These are phyloP conservation scores for Drepanosiphum platanoidis DNA, from an alignment of 2,888 invertebrate species.

Conservation along the genomic window DNA sequence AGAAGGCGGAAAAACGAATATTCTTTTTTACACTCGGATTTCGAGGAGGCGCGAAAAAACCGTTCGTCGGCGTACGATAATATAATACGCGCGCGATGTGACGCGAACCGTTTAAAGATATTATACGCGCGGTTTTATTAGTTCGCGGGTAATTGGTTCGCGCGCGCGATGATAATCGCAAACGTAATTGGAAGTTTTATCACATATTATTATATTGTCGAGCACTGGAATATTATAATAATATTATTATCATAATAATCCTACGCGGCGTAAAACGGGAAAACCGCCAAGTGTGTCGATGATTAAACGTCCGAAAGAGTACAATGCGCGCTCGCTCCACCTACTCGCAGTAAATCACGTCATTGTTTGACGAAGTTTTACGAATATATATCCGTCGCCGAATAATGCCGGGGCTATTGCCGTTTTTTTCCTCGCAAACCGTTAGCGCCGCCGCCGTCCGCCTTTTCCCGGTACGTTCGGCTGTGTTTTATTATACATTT, in stretches of 20 bases:
- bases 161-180: not conserved
- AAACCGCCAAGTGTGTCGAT: conserved; percentile 27
- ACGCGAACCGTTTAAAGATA: no score
- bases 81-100: no score
- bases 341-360: conserved; percentile 54
- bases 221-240: no score
- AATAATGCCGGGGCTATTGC: conserved; percentile 16
- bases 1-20: no score
- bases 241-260: no score
- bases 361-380: conserved; percentile 44
- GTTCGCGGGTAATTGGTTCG: no score
- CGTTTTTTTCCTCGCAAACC: not conserved
- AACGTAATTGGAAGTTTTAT: not conserved
- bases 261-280: not conserved
- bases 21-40: no score
- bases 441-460: conserved; percentile 6
- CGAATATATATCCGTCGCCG: conserved; percentile 22
- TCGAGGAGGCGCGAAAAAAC: no score
- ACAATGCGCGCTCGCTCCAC: conserved; percentile 4
- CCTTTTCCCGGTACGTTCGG: conserved; percentile 22
- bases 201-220: not conserved
- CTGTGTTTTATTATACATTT: not conserved
- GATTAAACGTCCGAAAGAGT: conserved; percentile 15
- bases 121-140: no score
- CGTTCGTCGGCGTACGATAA: no score